These are phyloP conservation scores for Trogon surrucura DNA, from an alignment of 2,113 vertebrate genomes.

Conservation along the genomic window DNA sequence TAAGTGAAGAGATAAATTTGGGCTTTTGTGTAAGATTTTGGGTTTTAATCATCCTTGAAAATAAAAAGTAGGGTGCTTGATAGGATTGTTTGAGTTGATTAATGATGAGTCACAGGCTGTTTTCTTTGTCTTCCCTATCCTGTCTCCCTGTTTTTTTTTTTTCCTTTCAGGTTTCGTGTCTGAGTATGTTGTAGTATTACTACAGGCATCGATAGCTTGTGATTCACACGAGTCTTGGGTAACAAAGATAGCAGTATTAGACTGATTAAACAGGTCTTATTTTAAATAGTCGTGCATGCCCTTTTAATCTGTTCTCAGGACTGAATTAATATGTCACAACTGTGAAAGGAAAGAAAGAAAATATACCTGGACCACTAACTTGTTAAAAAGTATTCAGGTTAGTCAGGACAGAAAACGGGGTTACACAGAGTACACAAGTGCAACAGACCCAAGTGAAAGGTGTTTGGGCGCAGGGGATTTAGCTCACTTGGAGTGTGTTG, in stretches of 20 bases:
- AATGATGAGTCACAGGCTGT: not conserved
- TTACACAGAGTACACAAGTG: not conserved
- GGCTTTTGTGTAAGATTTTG: not conserved
- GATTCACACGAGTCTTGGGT: not conserved
- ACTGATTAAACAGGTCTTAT: not conserved
- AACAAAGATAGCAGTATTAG: not conserved
- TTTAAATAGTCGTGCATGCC: not conserved
- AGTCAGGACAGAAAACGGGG: not conserved
- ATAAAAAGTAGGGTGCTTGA: not conserved
- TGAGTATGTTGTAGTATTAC: not conserved
- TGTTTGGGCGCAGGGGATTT: not conserved
- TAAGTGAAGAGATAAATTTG: not conserved
- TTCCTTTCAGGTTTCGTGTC: not conserved
- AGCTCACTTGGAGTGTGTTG: not conserved
- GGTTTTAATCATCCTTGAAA: not conserved
- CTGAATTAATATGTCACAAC: not conserved
- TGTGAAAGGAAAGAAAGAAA: not conserved
- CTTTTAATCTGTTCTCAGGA: not conserved
- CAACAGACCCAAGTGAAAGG: not conserved
- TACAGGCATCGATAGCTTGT: not conserved
- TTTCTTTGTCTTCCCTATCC: not conserved
- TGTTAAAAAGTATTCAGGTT: not conserved
- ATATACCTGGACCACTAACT: not conserved
- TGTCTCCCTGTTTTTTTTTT: not conserved
- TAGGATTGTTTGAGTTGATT: not conserved